Evolutionary conservation across 2,113 vertebrate species (phyloP).

Genomic region (Macrotis lagotis): DNA sequence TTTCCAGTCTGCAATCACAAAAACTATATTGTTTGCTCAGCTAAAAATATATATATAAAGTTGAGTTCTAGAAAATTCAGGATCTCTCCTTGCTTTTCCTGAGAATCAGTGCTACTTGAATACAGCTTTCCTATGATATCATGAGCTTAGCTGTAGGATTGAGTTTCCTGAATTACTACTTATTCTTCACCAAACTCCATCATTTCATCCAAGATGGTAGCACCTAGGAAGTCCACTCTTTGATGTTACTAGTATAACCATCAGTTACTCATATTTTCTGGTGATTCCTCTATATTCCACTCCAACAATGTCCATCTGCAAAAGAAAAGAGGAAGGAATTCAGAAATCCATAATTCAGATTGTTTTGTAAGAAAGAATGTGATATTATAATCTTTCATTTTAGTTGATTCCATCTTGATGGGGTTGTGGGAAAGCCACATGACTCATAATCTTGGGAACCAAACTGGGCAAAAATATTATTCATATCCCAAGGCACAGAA

Average conservation of each 20-base stretch:
- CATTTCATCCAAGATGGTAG: not conserved
- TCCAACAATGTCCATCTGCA: not conserved
- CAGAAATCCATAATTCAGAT: not conserved
- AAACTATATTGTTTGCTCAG: not conserved
- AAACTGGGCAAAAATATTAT: not conserved
- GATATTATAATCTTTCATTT: not conserved
- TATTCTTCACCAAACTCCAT: not conserved
- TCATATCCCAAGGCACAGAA: not conserved
- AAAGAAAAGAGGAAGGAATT: not conserved
- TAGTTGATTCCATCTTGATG: not conserved
- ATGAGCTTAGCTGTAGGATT: not conserved
- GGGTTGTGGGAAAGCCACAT: not conserved
- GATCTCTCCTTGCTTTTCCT: not conserved
- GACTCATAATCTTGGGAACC: not conserved
- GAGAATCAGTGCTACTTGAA: not conserved
- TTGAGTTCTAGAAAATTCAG: not conserved
- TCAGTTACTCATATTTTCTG: not conserved
- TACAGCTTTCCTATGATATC: not conserved
- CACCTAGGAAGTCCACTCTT: not conserved
- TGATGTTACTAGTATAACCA: not conserved
- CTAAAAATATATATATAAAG: not conserved
- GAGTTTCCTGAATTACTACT: not conserved
- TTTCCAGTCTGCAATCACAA: not conserved
- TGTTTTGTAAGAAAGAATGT: not conserved
- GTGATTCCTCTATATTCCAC: not conserved